Conservation (phyloP, 2,888 invertebrate species). For the Choristoneura rosaceana region DNA sequence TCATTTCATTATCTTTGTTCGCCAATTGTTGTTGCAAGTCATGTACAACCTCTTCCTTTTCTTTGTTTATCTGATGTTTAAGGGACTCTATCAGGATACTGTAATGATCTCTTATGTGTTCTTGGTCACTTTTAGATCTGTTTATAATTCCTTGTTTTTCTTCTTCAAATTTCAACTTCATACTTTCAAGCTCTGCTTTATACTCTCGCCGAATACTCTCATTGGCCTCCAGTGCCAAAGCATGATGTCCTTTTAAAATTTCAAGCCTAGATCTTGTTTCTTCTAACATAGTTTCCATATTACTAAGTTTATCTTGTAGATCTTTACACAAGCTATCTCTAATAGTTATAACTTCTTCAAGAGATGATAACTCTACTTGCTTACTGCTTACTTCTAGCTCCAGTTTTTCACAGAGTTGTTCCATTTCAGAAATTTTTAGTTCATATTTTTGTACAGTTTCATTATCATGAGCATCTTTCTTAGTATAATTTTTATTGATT, state of each 20-base stretch:
- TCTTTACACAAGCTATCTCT: slow-evolving; percentile 79
- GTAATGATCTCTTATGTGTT: slow-evolving; percentile 69
- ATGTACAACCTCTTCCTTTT: slow-evolving; percentile 69
- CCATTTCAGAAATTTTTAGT: slow-evolving; percentile 62
- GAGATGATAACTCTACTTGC: slow-evolving; percentile 73
- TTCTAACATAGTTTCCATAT: slow-evolving; percentile 66
- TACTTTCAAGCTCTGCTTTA: slow-evolving; percentile 74
- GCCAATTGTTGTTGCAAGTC: slow-evolving; percentile 67
- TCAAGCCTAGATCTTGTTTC: slow-evolving; percentile 77
- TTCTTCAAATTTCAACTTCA: slow-evolving; percentile 77
- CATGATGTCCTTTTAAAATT: slow-evolving; percentile 82
- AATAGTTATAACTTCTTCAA: slow-evolving; percentile 77
- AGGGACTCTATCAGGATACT: slow-evolving; percentile 66
- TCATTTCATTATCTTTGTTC: slow-evolving; percentile 73
- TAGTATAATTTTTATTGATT: slow-evolving; percentile 31
- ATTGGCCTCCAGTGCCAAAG: slow-evolving; percentile 79
- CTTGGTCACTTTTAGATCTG: slow-evolving; percentile 72
- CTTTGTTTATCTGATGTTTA: slow-evolving; percentile 66
- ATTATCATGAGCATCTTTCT: slow-evolving; percentile 43
- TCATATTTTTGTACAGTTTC: slow-evolving; percentile 57
- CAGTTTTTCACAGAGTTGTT: slow-evolving; percentile 69
- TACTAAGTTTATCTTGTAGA: slow-evolving; percentile 74
- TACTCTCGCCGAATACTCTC: slow-evolving; percentile 81
- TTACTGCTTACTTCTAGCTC: slow-evolving; percentile 74
- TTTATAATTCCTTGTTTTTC: slow-evolving; percentile 72